Percentiles rank a stretch among this genome's conserved stretches.
phyloP scores from a whole-genome alignment of 2,113 vertebrate genomes.

The Cyprinodon variegatus region DNA sequence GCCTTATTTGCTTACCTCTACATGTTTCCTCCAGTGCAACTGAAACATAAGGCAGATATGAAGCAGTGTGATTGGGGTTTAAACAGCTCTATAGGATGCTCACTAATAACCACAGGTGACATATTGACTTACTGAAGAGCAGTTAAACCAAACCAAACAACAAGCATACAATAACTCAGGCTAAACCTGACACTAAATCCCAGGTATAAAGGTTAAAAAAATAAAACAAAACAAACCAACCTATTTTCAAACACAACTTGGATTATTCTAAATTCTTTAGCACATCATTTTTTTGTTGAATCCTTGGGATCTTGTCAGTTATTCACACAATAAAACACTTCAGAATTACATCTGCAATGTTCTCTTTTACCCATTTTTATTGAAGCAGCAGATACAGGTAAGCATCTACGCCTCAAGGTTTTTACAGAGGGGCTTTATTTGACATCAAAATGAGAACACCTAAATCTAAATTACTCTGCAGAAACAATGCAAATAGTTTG shows the following conservation, averaged over 20 bases:
- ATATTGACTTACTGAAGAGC: too few species aligned
- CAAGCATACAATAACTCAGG: background rate
- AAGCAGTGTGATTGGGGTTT: background rate
- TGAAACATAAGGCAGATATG: background rate
- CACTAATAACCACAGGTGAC: background rate
- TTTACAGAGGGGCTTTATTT: background rate
- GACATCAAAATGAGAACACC: background rate
- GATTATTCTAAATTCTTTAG: background rate
- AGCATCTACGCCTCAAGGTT: background rate
- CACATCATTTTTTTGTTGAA: background rate
- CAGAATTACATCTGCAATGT: background rate
- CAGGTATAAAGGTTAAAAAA: background rate
- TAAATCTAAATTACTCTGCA: background rate
- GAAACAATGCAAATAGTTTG: background rate
- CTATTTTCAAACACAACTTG: background rate
- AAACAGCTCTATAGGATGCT: background rate
- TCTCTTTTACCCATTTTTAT: background rate
- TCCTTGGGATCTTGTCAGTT: background rate
- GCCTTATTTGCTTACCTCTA: too few species aligned
- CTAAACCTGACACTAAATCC: background rate
- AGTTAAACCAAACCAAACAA: background rate
- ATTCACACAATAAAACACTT: background rate
- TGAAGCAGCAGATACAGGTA: background rate
- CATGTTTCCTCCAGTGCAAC: background rate
- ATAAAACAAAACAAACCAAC: background rate